Evolutionary conservation across 2,113 vertebrate genomes (phyloP).

Genomic region (Indicator indicator): DNA sequence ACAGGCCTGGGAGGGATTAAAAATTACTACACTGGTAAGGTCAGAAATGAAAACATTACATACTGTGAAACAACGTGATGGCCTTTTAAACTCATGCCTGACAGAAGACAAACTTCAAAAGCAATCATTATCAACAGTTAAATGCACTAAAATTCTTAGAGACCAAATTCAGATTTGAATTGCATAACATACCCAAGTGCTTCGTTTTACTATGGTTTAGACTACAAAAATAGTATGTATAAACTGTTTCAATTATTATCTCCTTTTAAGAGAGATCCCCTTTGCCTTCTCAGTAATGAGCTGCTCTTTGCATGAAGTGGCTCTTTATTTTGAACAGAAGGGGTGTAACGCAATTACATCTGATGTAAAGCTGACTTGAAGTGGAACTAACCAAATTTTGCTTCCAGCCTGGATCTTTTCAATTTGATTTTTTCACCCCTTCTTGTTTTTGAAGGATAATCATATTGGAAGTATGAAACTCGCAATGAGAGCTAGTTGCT

Average conservation of each 20-base stretch:
- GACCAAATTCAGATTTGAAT: constrained; percentile 21
- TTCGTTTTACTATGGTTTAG: constrained; percentile 40
- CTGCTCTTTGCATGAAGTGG: constrained; percentile 33
- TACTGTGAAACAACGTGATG: background rate
- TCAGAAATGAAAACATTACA: constrained; percentile 29
- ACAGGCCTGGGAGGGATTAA: constrained; percentile 39
- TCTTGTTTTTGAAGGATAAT: constrained; percentile 57
- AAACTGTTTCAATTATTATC: constrained; percentile 44
- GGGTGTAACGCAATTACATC: constrained; percentile 39
- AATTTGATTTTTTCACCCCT: constrained; percentile 29
- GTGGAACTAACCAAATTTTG: constrained; percentile 67
- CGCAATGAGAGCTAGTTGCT: background rate
- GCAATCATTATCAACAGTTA: constrained; percentile 34
- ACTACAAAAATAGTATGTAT: constrained; percentile 12
- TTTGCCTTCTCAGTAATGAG: constrained; percentile 50
- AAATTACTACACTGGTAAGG: constrained; percentile 1
- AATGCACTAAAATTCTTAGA: background rate
- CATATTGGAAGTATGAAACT: constrained; percentile 21
- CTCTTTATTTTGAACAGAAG: constrained; percentile 48
- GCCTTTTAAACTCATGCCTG: constrained; percentile 9
- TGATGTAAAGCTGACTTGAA: constrained; percentile 67
- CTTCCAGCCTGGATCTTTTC: constrained; percentile 46
- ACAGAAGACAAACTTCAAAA: constrained; percentile 58
- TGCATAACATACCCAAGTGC: background rate
- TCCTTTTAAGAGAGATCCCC: background rate